A percentile compares a stretch with the other conserved stretches of the same genome.
Conservation (phyloP, 2,797 vertebrate genomes). For the Hoplostethus atlanticus region DNA sequence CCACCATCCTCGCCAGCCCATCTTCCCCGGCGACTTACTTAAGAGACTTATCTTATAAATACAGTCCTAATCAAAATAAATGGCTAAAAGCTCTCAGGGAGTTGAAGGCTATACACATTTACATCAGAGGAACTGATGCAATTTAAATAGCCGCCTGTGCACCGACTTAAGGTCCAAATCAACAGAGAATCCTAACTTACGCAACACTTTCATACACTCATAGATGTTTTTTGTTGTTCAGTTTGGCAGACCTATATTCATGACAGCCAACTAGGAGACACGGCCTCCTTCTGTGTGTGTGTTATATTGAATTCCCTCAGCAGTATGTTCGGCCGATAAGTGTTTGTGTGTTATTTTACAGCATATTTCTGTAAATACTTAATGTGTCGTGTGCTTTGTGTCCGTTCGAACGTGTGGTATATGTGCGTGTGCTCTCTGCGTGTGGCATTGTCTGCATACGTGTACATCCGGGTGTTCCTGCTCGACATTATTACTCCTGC, state of each 20-base stretch:
- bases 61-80: constrained; percentile 90
- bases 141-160: constrained; percentile 76
- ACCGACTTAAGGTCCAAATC: constrained; percentile 63
- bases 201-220: constrained; percentile 57
- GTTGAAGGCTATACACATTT: constrained; percentile 78
- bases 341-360: constrained; percentile 55
- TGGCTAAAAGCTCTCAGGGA: constrained; percentile 80
- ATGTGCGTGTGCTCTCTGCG: not conserved
- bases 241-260: constrained; percentile 76
- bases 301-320: constrained; percentile 59
- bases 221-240: constrained; percentile 51
- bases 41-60: constrained; percentile 87
- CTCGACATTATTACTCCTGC: not conserved
- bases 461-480: not conserved
- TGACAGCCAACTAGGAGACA: constrained; percentile 68
- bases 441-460: not conserved
- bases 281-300: constrained; percentile 58
- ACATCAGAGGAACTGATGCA: constrained; percentile 81
- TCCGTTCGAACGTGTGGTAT: constrained; percentile 18
- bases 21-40: constrained; percentile 78
- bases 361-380: constrained; percentile 45
- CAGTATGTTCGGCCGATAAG: constrained; percentile 22
- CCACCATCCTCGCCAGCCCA: constrained; percentile 73
- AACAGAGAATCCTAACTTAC: constrained; percentile 66
- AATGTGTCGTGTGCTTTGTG: constrained; percentile 37